A percentile compares a stretch with the other conserved stretches of the same genome.
phyloP scores from a whole-genome alignment of 2,888 invertebrate species.

The Drosophila neotestacea region DNA sequence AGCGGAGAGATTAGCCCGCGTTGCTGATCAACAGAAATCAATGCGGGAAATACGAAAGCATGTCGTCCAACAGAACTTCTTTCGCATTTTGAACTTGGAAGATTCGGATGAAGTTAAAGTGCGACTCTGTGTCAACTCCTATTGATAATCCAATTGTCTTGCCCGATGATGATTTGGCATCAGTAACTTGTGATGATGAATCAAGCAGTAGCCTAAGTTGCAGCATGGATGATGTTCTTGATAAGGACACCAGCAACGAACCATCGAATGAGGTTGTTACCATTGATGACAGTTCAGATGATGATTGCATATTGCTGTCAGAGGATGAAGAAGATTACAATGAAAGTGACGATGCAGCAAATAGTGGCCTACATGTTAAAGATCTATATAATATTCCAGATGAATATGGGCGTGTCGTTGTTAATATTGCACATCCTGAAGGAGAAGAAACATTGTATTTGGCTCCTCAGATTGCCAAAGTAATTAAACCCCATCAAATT shows the following conservation, averaged over 20 bases:
- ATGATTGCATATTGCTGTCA: slow-evolving; percentile 94
- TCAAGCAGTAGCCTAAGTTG: slow-evolving; percentile 71
- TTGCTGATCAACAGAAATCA: slow-evolving; percentile 94
- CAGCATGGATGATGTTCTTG: slow-evolving; percentile 62
- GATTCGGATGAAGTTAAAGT: slow-evolving; percentile 64
- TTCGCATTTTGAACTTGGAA: slow-evolving; percentile 85
- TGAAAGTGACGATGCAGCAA: slow-evolving; percentile 91
- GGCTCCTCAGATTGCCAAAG: slow-evolving; percentile 94
- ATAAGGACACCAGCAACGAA: slow-evolving; percentile 58
- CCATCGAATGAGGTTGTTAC: slow-evolving; percentile 87
- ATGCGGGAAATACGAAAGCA: slow-evolving; percentile 93
- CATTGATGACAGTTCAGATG: slow-evolving; percentile 91
- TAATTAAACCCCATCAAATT: slow-evolving; percentile 98
- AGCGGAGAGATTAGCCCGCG: slow-evolving; percentile 93
- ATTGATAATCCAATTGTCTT: slow-evolving; percentile 53
- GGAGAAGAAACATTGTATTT: slow-evolving; percentile 96
- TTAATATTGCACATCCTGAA: slow-evolving; percentile 96
- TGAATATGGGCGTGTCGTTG: slow-evolving; percentile 95
- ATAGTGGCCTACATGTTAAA: slow-evolving; percentile 97
- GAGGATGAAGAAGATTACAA: slow-evolving; percentile 92
- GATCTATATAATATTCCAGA: slow-evolving; percentile 96
- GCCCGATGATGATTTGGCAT: slow-evolving; percentile 62
- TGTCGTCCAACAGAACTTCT: slow-evolving; percentile 88
- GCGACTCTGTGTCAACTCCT: slow-evolving; percentile 38
- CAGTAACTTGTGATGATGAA: slow-evolving; percentile 66